These are phyloP conservation scores for Corythoichthys haematopterus DNA, from an alignment of 2,113 vertebrate genomes.

Conservation along the genomic window DNA sequence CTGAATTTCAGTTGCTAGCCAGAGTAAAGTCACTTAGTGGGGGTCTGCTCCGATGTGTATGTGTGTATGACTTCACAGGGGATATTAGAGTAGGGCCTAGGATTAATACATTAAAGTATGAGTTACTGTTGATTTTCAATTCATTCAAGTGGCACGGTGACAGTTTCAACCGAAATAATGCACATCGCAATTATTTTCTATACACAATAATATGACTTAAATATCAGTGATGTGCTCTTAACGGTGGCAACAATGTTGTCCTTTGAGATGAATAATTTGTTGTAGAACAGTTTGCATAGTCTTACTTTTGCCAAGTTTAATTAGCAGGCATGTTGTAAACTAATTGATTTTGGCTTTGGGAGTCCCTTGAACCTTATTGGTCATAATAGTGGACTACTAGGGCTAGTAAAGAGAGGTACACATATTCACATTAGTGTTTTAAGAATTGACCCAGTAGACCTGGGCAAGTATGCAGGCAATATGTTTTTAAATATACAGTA, in stretches of 20 bases:
- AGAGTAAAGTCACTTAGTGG: slow-evolving; percentile 28
- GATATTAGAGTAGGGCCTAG: slow-evolving; percentile 3
- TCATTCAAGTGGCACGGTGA: not conserved
- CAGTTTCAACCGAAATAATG: slow-evolving; percentile 6
- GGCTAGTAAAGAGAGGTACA: slow-evolving; percentile 22
- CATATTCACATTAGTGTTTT: slow-evolving; percentile 14
- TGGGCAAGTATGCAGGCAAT: too few species aligned
- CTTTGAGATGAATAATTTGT: slow-evolving; percentile 33
- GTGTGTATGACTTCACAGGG: not conserved
- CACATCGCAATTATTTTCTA: slow-evolving; percentile 3
- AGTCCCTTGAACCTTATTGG: slow-evolving; percentile 20
- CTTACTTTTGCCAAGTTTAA: slow-evolving; percentile 49
- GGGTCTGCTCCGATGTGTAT: not conserved
- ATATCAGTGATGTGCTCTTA: slow-evolving; percentile 16
- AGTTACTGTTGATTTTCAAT: slow-evolving; percentile 23
- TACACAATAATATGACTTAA: slow-evolving; percentile 12
- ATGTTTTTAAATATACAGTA: not conserved
- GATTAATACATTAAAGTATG: slow-evolving; percentile 58
- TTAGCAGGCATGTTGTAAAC: slow-evolving; percentile 40
- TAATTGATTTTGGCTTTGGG: slow-evolving; percentile 43
- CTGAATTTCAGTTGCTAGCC: slow-evolving; percentile 35
- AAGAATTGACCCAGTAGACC: slow-evolving; percentile 2
- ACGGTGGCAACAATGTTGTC: slow-evolving; percentile 15
- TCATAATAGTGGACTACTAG: slow-evolving; percentile 17
- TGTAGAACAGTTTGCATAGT: slow-evolving; percentile 41